Evolutionary conservation across 2,113 vertebrate genomes (phyloP), one percentile per base, ranked within the genome.

Genomic region (Agapornis roseicollis): DNA sequence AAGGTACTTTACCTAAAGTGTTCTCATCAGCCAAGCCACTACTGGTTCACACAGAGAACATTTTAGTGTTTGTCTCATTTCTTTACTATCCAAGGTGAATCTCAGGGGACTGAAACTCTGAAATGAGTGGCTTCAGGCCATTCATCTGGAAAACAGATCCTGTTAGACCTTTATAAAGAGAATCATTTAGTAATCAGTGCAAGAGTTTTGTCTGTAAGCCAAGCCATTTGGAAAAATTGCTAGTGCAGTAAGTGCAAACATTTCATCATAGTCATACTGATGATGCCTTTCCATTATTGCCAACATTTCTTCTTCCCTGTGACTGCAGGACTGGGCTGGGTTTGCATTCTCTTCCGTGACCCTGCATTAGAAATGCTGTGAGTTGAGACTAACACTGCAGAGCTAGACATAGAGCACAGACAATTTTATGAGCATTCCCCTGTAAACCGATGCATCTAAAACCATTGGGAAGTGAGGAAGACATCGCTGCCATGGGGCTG

Each of bases 141-240:
- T 94, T 83, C 24, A 63, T 93, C 82, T 93, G 90, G 77, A 93
- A 93, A 90, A 61, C 84, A 80, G 46, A 85, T 39, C 42, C 72
- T 78, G 76, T 88, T 83, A 90, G 60, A 72, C 58, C 71, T 91
- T 66, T 76, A 17, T 70, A 56, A 93, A 88, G 94, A 93, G 94
- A 85, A 88, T 65, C 77, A 85, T 89, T 91, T 58, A 50, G 89
- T 76, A 73, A 77, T 83, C 68, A 89, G 41, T 39, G 49, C 46
- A 82, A 65, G 87, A 88, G 28, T 64, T 64, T 28, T 58, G 52
- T 58, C 70, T 91, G 39, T 70, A 79, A 85, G 81, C 52, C 79
- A 94, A 15, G 19, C 39, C n/a, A 63, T 58, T 88, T 89, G 55
- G 79, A 94, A 89, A 55, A 88, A 73, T 28, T 89, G 73, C 81